Evolutionary conservation across 2,113 vertebrate genomes (phyloP), one percentile per base, ranked within the genome.

Genomic region (Collichthys lucidus): DNA sequence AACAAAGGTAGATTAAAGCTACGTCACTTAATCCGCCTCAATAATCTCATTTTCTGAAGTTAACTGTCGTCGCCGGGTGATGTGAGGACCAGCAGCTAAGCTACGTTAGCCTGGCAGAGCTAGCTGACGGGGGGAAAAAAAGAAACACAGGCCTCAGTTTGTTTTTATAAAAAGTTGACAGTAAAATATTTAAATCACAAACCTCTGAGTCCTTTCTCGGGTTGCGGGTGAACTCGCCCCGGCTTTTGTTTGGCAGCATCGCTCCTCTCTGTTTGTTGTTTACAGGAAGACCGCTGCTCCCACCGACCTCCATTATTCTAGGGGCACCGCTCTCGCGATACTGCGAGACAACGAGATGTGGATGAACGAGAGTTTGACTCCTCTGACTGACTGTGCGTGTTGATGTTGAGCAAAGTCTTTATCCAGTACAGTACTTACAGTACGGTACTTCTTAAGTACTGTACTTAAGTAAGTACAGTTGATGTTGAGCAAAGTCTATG

Each of bases 201-300:
- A 98, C 98, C 97, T 99, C 98, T 6, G 97, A 98, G 67, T 98
- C 97, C 94, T 98, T 98, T 56, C 98, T 96, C 83, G 96, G 95
- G 78, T 96, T 97, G 44, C 98, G 96, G 68, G 95, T 95, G 71
- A 97, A 96, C 79, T 99, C 98, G 0, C 95, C 94, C 76, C 96
- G 96, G 44, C 94, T 89, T 88, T 95, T 96, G 67, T 93, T 95
- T 0, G 94, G 92, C 55, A 94, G 19, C 94, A 95, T 94, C 10
- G 91, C 85, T 77, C 95, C 85, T 77, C 95, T 97, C 89, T 96
- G 96, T 90, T 97, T 97, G 90, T 97, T 98, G 92, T 97, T 98
- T 84, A 94, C 91, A 74, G 92, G 91, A 74, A 95, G 82, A 89
- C 91, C 70, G 50, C 95, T 92, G 60, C 85, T 92, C 35, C 92